A percentile compares a stretch with the other conserved stretches of the same genome.
phyloP scores from a whole-genome alignment of 2,888 invertebrate genomes.

The Zootermopsis nevadensis region DNA sequence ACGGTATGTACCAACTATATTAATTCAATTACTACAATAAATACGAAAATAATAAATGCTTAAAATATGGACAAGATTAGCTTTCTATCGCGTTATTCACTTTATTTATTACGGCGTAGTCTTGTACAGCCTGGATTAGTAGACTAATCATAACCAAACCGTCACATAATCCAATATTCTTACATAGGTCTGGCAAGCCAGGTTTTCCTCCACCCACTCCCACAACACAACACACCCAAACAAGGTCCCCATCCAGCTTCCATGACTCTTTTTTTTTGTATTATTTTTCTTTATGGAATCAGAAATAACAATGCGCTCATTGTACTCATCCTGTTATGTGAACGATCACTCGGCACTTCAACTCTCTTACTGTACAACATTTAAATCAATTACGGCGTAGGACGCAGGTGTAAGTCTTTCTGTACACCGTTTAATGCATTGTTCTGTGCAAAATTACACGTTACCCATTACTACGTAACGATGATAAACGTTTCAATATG shows the following conservation, averaged over 20 bases:
- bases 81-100: too few species aligned
- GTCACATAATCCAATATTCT: too few species aligned
- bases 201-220: neutral
- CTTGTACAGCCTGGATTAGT: too few species aligned
- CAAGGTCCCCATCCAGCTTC: neutral
- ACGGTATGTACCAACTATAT: too few species aligned
- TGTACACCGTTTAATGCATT: neutral
- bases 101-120: too few species aligned
- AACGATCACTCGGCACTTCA: neutral
- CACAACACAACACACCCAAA: neutral
- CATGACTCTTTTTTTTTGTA: slow-evolving; percentile 4
- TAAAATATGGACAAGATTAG: too few species aligned
- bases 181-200: neutral
- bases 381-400: neutral
- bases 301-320: neutral
- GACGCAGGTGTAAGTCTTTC: neutral
- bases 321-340: neutral
- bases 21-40: too few species aligned
- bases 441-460: neutral
- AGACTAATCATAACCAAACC: too few species aligned
- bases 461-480: neutral
- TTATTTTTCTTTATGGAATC: neutral
- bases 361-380: neutral
- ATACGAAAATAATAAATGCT: too few species aligned
- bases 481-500: neutral